Evolutionary conservation across 2,113 vertebrate species (phyloP), one percentile per base, ranked within the genome.

Genomic region (Promerops cafer): DNA sequence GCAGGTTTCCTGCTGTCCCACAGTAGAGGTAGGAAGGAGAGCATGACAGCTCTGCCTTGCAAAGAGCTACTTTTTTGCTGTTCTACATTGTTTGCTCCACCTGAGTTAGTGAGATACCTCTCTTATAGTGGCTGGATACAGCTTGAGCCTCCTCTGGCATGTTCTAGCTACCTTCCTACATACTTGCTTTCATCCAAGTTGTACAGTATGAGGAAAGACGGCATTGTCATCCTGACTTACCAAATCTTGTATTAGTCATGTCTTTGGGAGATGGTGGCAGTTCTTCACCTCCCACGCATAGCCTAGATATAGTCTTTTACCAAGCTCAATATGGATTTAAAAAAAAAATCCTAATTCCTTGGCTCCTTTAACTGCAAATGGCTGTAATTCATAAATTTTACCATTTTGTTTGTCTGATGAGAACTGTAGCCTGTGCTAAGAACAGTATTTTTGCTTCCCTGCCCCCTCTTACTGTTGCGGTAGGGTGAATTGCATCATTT

Each of bases 191-290:
- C 72, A 78, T 95, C 89, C 71, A 80, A 75, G 72, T 92, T 74
- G 88, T 92, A 68, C 69, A 54, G 74, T 72, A 77, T 94, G 92
- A 94, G 75, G 92, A 94, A 96, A 92, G 92, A 96, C 56, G 63
- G 92, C 94, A 95, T 96, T 96, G 96, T 94, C 90, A 96, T 97
- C 72, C 92, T 89, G 89, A 87, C 89, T 97, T 96, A 94, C 91
- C 93, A 95, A 94, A 95, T 86, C 90, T 94, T 60, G 54, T 76
- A 91, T 97, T 95, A 97, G 93, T 95, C 86, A 95, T 93, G 88
- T 96, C 94, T 94, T 96, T 80, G 78, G 69, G 94, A 96, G 96
- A 96, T 95, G 93, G 95, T 95, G 92, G 92, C 90, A 91, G 93
- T 93, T 97, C 93, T 90, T 92, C 74, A 84, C 91, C 49, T 92